A percentile compares a stretch with the other conserved stretches of the same genome.
phyloP scores from a whole-genome alignment of 2,113 vertebrate genomes.

The rat (Rattus norvegicus) region GRCr8 NC_086036.1:19759501-19760000 shows the following conservation, averaged over 20 bases:
- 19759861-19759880: not conserved
- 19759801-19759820: not conserved
- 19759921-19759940: not conserved
- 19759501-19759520: constrained; percentile 70
- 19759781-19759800: constrained; percentile 33
- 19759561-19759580: constrained; percentile 73
- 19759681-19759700: constrained; percentile 62
- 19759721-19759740: constrained; percentile 11
- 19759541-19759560: constrained; percentile 77
- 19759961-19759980: not conserved
- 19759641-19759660: constrained; percentile 61
- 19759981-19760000: accelerated
- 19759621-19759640: constrained; percentile 66
- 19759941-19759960: not conserved
- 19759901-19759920: not conserved
- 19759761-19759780: constrained; percentile 34
- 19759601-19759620: constrained; percentile 65
- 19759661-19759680: constrained; percentile 53
- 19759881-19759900: not conserved
- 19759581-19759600: constrained; percentile 62
- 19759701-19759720: not conserved
- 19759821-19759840: constrained; percentile 12
- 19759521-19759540: constrained; percentile 75
- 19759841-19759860: not conserved
- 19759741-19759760: not conserved